Percentiles rank a stretch among this genome's conserved stretches.
Evolutionary conservation across 2,888 invertebrate genomes (phyloP).

Genomic region (Petrolisthes manimaculis): DNA sequence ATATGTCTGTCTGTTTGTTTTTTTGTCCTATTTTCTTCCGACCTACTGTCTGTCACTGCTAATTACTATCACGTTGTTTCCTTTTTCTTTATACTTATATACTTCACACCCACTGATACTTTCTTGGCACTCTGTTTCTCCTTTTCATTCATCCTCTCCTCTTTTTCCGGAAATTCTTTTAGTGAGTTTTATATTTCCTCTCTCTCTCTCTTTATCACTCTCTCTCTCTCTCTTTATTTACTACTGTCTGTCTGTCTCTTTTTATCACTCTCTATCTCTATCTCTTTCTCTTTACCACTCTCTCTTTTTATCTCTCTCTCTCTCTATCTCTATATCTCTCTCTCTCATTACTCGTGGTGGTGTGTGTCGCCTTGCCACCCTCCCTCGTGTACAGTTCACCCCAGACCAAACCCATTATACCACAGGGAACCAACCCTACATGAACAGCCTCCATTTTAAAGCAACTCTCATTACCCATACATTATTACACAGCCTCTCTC

Average conservation of each 20-base stretch:
- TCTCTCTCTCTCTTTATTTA: slow-evolving; percentile 1
- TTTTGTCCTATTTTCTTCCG: too few relatives aligned
- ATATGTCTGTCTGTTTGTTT: too few relatives aligned
- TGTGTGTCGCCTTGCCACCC: slow-evolving; percentile 13
- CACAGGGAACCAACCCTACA: too few relatives aligned
- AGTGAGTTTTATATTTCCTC: neutral
- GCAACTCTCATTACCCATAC: neutral
- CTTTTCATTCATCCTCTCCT: neutral
- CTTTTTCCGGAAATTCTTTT: neutral
- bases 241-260: neutral
- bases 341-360: neutral
- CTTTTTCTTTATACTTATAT: neutral
- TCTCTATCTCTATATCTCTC: neutral
- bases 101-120: neutral
- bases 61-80: neutral
- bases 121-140: neutral
- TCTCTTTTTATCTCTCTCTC: slow-evolving; percentile 1
- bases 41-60: neutral
- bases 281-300: slow-evolving; percentile 8
- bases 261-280: neutral
- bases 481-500: neutral
- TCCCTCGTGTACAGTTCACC: too few relatives aligned
- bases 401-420: too few relatives aligned
- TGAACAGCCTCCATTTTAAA: too few relatives aligned
- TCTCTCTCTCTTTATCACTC: neutral